Evolutionary conservation across 2,888 invertebrate genomes (phyloP).

Genomic region (Pherbina coryleti): DNA sequence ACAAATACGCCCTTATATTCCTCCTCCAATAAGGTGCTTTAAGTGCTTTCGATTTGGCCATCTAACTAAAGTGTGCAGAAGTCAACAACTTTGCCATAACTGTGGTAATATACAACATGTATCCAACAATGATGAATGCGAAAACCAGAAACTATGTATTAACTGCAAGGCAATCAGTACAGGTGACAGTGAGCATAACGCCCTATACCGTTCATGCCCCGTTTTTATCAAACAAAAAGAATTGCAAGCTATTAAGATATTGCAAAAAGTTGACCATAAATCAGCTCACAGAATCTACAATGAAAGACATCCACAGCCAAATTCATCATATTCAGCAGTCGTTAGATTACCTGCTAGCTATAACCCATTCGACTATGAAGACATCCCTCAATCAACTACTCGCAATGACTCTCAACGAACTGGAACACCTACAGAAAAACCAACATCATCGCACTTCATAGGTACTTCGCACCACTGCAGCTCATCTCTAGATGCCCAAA

Average conservation of each 20-base stretch:
- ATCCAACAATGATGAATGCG: background rate
- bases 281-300: too few relatives aligned
- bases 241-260: background rate
- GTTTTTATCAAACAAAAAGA: slow-evolving; percentile 9
- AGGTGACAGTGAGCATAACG: background rate
- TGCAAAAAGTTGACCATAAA: slow-evolving; percentile 10
- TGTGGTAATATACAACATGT: background rate
- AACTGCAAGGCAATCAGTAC: background rate
- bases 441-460: too few relatives aligned
- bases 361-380: background rate
- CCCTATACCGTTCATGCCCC: background rate
- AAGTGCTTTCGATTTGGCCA: slow-evolving; percentile 11
- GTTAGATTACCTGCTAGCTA: background rate
- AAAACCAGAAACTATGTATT: background rate
- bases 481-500: background rate
- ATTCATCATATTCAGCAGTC: background rate
- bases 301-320: background rate
- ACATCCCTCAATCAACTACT: background rate
- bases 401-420: background rate
- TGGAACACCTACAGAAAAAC: too few relatives aligned
- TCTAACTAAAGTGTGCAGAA: slow-evolving; percentile 1
- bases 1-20: background rate
- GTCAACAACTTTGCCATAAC: slow-evolving; percentile 6
- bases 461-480: too few relatives aligned
- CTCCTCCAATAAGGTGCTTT: background rate